Evolutionary conservation across 2,797 vertebrate genomes (phyloP).

Genomic region (Peromyscus attwateri): DNA sequence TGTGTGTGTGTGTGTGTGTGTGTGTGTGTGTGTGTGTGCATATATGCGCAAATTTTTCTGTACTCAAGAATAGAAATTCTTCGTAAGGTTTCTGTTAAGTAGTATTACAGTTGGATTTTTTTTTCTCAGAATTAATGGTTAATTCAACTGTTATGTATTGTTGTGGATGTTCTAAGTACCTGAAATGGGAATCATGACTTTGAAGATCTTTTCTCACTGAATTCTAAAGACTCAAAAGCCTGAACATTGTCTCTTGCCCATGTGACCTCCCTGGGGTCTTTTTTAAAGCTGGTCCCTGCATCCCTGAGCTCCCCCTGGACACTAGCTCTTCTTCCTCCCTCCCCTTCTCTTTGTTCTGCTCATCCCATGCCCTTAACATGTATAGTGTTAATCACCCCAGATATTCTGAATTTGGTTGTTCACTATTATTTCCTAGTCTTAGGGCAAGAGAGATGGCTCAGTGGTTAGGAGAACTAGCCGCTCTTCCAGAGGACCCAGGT

Average conservation of each 20-base stretch:
- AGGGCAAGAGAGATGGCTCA: not conserved
- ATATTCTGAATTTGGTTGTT: not conserved
- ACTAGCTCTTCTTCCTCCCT: not conserved
- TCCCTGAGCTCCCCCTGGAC: not conserved
- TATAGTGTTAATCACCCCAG: not conserved
- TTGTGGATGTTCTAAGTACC: not conserved
- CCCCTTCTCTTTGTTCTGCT: not conserved
- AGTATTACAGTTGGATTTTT: not conserved
- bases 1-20: too few relatives aligned
- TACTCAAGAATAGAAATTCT: not conserved
- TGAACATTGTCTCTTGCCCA: not conserved
- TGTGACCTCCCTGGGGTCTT: too few relatives aligned
- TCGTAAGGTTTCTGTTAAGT: not conserved
- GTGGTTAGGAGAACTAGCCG: not conserved
- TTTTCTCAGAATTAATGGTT: not conserved
- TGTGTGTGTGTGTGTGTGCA: too few relatives aligned
- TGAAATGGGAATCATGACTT: not conserved
- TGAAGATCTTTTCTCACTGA: not conserved
- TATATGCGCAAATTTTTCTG: not conserved
- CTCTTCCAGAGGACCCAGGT: not conserved
- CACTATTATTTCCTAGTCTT: not conserved
- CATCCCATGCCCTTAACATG: not conserved
- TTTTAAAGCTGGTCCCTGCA: fast-evolving
- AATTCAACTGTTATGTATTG: not conserved
- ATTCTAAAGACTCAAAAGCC: not conserved